A percentile compares a stretch with the other conserved stretches of the same genome.
These are phyloP conservation scores for Cantharis rufa DNA, from an alignment of 2,888 invertebrate genomes.

Conservation along the genomic window DNA sequence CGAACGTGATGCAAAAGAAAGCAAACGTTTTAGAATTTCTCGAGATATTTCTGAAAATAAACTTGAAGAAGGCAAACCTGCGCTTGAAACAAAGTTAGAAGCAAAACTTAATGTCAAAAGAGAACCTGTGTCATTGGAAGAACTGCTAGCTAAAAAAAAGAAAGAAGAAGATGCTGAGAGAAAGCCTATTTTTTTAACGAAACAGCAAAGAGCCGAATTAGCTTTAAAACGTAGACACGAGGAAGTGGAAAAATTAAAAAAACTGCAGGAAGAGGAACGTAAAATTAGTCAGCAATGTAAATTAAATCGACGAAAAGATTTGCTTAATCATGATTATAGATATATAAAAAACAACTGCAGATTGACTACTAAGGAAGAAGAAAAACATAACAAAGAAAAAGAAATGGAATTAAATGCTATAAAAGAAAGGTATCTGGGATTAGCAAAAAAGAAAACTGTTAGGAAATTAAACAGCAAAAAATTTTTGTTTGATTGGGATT, in stretches of 20 bases:
- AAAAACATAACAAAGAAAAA: slow-evolving; percentile 75
- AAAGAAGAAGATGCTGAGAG: slow-evolving; percentile 93
- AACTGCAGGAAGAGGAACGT: slow-evolving; percentile 69
- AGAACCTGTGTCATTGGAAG: slow-evolving; percentile 95
- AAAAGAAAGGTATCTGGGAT: slow-evolving; percentile 91
- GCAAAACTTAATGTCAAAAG: slow-evolving; percentile 55
- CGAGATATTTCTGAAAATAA: slow-evolving; percentile 19
- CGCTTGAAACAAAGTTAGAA: no score
- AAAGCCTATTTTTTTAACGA: slow-evolving; percentile 94
- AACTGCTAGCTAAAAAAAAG: slow-evolving; percentile 92
- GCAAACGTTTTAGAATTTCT: slow-evolving; percentile 20
- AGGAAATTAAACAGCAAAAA: slow-evolving; percentile 95
- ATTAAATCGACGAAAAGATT: slow-evolving; percentile 42
- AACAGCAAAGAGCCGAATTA: slow-evolving; percentile 90
- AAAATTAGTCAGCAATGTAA: slow-evolving; percentile 49
- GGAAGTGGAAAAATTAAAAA: slow-evolving; percentile 81
- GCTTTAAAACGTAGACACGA: slow-evolving; percentile 89
- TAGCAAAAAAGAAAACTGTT: slow-evolving; percentile 91
- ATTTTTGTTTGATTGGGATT: slow-evolving; percentile 99
- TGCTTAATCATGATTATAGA: slow-evolving; percentile 46
- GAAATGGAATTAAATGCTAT: slow-evolving; percentile 94
- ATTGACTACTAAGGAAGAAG: slow-evolving; percentile 58
- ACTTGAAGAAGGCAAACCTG: no score
- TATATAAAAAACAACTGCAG: slow-evolving; percentile 54
- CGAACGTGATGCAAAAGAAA: slow-evolving; percentile 47